Conservation (phyloP, 2,888 invertebrate genomes). For the Physocephala rufipes region DNA sequence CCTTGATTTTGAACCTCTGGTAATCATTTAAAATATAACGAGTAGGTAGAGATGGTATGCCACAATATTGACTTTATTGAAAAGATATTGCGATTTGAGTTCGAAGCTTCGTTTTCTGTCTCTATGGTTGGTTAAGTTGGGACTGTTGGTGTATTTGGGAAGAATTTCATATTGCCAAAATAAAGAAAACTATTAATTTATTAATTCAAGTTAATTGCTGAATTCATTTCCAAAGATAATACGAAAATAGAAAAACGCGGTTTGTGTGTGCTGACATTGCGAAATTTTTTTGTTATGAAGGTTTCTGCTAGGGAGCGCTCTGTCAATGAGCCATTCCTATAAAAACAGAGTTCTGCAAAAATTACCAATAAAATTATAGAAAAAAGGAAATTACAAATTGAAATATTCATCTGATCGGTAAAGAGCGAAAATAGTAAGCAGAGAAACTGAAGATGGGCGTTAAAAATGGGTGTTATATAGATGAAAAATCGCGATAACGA, state of each 20-base stretch:
- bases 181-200: slow-evolving; percentile 21
- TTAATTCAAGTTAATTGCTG: too few relatives aligned
- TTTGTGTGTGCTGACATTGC: neutral
- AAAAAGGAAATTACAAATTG: neutral
- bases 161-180: neutral
- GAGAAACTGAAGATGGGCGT: slow-evolving; percentile 17
- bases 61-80: slow-evolving; percentile 8
- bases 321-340: slow-evolving; percentile 2
- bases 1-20: neutral
- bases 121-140: slow-evolving; percentile 10
- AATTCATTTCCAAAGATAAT: slow-evolving; percentile 12
- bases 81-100: slow-evolving; percentile 25
- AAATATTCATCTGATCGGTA: neutral
- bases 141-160: too few relatives aligned
- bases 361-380: neutral
- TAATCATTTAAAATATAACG: neutral
- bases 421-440: slow-evolving; percentile 10
- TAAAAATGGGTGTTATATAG: slow-evolving; percentile 43
- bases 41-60: neutral
- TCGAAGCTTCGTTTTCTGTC: slow-evolving; percentile 11
- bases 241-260: neutral
- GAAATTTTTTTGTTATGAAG: slow-evolving; percentile 6
- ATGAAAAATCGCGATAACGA: slow-evolving; percentile 2
- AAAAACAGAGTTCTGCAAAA: neutral
- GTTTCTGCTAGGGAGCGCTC: neutral